These are phyloP conservation scores for Anomalospiza imberbis DNA, from an alignment of 2,797 vertebrate genomes.

Conservation along the genomic window DNA sequence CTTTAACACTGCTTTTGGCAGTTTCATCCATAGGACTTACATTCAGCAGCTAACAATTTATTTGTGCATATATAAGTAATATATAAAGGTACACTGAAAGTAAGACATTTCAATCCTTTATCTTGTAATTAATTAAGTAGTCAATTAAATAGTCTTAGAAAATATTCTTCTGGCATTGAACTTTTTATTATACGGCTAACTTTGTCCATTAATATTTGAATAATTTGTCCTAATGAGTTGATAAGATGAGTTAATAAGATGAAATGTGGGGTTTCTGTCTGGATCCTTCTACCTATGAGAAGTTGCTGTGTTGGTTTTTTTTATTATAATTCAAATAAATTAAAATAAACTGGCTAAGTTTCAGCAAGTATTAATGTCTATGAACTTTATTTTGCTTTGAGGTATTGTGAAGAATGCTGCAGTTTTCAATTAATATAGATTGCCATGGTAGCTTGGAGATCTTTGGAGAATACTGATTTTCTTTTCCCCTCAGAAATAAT, in stretches of 20 bases:
- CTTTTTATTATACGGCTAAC: neutral
- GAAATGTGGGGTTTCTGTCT: neutral
- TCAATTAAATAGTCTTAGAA: neutral
- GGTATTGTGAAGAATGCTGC: neutral
- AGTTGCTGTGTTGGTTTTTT: neutral
- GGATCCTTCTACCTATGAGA: neutral
- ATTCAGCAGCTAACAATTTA: neutral
- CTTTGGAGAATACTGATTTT: slow-evolving; percentile 11
- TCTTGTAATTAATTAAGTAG: neutral
- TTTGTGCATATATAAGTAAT: neutral
- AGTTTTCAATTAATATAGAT: slow-evolving; percentile 28
- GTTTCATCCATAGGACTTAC: neutral
- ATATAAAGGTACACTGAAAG: neutral
- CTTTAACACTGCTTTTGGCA: neutral
- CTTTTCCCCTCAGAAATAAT: neutral
- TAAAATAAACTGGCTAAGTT: neutral
- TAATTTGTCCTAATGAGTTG: neutral
- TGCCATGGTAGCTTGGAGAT: neutral
- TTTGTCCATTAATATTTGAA: neutral
- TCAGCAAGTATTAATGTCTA: neutral
- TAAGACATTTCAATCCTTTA: neutral
- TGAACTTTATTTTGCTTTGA: slow-evolving; percentile 28
- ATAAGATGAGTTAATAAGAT: neutral
- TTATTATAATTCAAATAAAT: neutral
- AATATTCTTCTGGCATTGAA: neutral